Base-by-base conservation (phyloP, 2,113 vertebrate species). In the Podarcis cretensis region DNA sequence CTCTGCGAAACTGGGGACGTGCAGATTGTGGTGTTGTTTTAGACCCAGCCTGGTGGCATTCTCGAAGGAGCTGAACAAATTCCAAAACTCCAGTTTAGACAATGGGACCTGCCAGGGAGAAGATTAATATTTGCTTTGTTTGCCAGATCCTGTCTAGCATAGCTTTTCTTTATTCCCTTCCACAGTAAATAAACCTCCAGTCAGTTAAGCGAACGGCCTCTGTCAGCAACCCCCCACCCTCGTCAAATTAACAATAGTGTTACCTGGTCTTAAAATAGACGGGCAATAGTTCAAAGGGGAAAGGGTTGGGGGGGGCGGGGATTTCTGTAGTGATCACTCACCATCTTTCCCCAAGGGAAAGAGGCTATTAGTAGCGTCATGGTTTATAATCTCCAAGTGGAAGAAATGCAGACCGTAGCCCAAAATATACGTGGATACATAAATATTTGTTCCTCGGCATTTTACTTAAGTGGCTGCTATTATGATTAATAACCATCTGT, bases 161-260 rank as follows among this genome's bases (percentile, higher is more conserved):
- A 93, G 91, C 89, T 91, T 91, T 78, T 86, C 87, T 91, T 88
- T 85, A 89, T 90, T 86, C 63, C 59, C 89, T 76, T 85, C 88
- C 82, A 91, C 89, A 88, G 89, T 94, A 94, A 93, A 93, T 93
- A 93, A 93, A 92, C 90, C 85, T 86, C 83, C 88, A 91, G 48
- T 92, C 90, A 87, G 85, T 92, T 93, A 95, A 95, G 94, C 93
- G 94, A 94, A 94, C 81, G 2, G 88, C 75, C 90, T 92, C 92
- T 85, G 90, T 88, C 6, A 85, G 90, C 92, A 95, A 86, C n/a
- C 89, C 91, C 92, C 90, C 87, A 86, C 80, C 32, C 37, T 81
- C 77, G 75, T 78, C 81, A 69, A 3, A 92, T 93, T 88, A 90
- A 92, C 91, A 94, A 90, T 91, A 94, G 92, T 77, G 81, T 13